These are phyloP conservation scores for Aethes cnicana DNA, from an alignment of 2,888 invertebrate species.

Conservation along the genomic window DNA sequence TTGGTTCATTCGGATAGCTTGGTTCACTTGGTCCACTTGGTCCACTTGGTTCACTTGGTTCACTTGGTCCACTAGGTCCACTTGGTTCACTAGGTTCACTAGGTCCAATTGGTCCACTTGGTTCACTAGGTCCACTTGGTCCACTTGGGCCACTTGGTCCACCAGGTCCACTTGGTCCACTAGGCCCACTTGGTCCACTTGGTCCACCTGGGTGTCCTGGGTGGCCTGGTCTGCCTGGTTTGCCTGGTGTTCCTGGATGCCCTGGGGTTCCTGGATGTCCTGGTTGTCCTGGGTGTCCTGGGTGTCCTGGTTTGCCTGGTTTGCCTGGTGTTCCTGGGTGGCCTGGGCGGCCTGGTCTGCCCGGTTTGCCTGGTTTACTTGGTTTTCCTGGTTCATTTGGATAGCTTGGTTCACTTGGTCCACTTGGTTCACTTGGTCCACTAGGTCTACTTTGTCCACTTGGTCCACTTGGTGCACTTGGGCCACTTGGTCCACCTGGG, in stretches of 20 bases:
- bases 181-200: too few relatives aligned
- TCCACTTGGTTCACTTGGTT: too few relatives aligned
- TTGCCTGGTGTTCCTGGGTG: neutral
- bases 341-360: slow-evolving; percentile 18
- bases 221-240: neutral
- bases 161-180: too few relatives aligned
- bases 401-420: neutral
- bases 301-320: neutral
- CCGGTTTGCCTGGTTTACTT: slow-evolving; percentile 8
- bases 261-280: slow-evolving; percentile 2
- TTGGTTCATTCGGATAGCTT: too few relatives aligned
- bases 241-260: neutral
- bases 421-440: slow-evolving; percentile 14
- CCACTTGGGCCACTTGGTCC: too few relatives aligned
- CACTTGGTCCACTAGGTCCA: slow-evolving; percentile 1
- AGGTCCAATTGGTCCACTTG: slow-evolving; percentile 1
- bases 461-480: too few relatives aligned
- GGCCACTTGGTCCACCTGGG: too few relatives aligned
- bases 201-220: too few relatives aligned
- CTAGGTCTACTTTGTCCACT: too few relatives aligned
- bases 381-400: slow-evolving; percentile 12
- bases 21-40: too few relatives aligned
- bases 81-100: slow-evolving; percentile 1
- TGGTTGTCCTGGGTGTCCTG: neutral
- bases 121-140: too few relatives aligned